Evolutionary conservation across 1,140 invertebrate species (phyloP).

Genomic region (Papilio polytes): DNA sequence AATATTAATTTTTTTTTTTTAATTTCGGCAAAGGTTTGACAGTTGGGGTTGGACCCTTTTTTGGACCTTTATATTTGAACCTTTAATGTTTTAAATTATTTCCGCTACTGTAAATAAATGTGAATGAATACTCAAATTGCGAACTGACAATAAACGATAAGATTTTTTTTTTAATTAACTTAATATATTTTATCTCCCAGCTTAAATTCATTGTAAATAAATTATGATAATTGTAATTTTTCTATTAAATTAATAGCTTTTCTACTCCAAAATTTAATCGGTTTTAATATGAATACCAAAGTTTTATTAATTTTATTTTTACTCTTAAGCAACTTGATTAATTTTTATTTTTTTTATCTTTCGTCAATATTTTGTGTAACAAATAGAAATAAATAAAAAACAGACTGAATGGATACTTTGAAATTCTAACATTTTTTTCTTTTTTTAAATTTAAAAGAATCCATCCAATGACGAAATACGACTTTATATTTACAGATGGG

Average conservation of each 20-base stretch:
- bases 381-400: slow-evolving; percentile 46
- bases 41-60: slow-evolving; percentile 34
- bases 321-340: slow-evolving; percentile 75
- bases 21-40: slow-evolving; percentile 15
- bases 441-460: slow-evolving; percentile 67
- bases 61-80: slow-evolving; percentile 27
- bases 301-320: slow-evolving; percentile 81
- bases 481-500: slow-evolving; percentile 73
- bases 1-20: neutral
- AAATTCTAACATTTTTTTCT: slow-evolving; percentile 44
- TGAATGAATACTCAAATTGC: slow-evolving; percentile 79
- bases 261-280: slow-evolving; percentile 79
- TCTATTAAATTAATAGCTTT: slow-evolving; percentile 72
- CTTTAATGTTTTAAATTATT: slow-evolving; percentile 48
- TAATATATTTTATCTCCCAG: slow-evolving; percentile 67
- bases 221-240: slow-evolving; percentile 67
- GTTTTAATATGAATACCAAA: slow-evolving; percentile 82
- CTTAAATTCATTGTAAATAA: slow-evolving; percentile 77
- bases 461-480: slow-evolving; percentile 78
- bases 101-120: slow-evolving; percentile 54
- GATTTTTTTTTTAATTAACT: slow-evolving; percentile 66
- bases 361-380: slow-evolving; percentile 63
- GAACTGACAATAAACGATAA: slow-evolving; percentile 80
- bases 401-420: slow-evolving; percentile 39
- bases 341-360: slow-evolving; percentile 63